Percentiles rank a stretch among this genome's conserved stretches.
Evolutionary conservation across 2,888 invertebrate genomes (phyloP).

Genomic region (Sepiola atlantica): DNA sequence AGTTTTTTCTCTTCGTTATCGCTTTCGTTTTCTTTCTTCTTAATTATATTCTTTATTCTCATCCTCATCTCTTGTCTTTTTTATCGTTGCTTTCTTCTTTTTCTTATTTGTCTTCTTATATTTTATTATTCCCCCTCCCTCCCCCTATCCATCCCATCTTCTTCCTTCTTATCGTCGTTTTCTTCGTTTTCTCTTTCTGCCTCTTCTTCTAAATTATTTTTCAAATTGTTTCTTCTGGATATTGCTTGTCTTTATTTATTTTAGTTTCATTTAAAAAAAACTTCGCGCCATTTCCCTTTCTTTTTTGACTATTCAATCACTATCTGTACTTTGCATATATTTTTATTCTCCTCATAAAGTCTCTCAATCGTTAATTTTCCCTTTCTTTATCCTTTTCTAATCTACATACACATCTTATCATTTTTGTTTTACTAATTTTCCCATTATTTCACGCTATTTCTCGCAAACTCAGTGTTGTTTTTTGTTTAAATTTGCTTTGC

Average conservation of each 20-base stretch:
- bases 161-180: background rate
- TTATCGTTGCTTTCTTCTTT: no score
- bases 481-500: background rate
- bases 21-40: background rate
- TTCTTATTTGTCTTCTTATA: background rate
- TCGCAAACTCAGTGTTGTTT: background rate
- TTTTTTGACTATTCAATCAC: background rate
- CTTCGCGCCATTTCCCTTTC: background rate
- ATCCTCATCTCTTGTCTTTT: no score
- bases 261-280: no score
- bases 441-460: background rate
- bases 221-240: no score
- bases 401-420: background rate
- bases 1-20: background rate
- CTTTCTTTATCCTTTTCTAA: no score
- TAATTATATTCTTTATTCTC: no score
- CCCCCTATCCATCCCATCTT: background rate
- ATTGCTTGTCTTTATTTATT: no score
- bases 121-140: background rate
- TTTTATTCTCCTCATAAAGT: background rate
- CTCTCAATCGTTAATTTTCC: no score
- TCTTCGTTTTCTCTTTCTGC: no score
- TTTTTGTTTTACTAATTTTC: background rate
- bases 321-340: background rate
- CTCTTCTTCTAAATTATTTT: no score